Percentiles rank a stretch among this genome's conserved stretches.
phyloP scores from a whole-genome alignment of 2,888 invertebrate genomes.

The Glyphotaelius pellucidus region DNA sequence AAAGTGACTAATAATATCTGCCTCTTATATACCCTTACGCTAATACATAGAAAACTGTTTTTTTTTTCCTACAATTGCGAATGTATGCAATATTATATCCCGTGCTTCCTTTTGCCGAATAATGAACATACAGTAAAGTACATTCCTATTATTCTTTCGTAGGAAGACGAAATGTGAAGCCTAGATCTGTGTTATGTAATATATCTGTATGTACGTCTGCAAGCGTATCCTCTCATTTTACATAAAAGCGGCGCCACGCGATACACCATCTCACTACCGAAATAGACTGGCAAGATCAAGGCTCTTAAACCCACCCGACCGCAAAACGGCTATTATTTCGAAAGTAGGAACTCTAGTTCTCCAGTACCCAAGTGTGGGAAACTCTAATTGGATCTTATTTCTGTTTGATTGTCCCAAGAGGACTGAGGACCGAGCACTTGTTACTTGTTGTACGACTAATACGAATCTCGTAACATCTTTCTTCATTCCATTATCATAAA shows the following conservation, averaged over 20 bases:
- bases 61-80: not conserved
- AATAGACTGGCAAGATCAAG: slow-evolving; percentile 22
- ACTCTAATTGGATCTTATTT: slow-evolving; percentile 24
- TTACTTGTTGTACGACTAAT: not conserved
- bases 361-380: not conserved
- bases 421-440: not conserved
- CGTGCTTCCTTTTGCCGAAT: not conserved
- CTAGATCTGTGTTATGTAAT: not conserved
- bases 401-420: not conserved
- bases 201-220: too few species aligned
- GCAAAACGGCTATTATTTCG: slow-evolving; percentile 31
- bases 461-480: not conserved
- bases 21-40: not conserved
- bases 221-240: not conserved
- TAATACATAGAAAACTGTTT: not conserved
- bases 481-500: not conserved
- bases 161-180: not conserved
- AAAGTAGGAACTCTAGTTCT: slow-evolving; percentile 3
- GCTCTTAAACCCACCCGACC: slow-evolving; percentile 22
- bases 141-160: not conserved
- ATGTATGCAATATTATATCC: not conserved
- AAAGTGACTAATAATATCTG: too few species aligned
- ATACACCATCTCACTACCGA: not conserved
- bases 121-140: not conserved
- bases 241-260: not conserved